Evolutionary conservation across 1,140 invertebrate genomes (phyloP).

Genomic region (Mamestra configurata): DNA sequence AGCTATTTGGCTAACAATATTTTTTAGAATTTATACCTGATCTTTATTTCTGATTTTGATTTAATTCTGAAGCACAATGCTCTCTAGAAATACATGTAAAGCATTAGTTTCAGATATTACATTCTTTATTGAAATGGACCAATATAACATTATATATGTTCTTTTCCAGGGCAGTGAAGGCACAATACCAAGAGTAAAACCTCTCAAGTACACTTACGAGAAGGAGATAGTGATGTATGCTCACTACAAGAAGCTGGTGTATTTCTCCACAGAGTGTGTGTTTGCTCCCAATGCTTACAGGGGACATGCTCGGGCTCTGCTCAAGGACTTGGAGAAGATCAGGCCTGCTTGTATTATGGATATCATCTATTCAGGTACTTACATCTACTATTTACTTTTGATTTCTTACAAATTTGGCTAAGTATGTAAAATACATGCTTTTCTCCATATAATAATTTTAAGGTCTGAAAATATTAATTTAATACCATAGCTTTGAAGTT

Average conservation of each 20-base stretch:
- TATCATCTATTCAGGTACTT: constrained; percentile 98
- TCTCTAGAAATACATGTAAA: too few species aligned
- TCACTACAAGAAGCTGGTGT: constrained; percentile 98
- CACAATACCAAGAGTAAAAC: constrained; percentile 97
- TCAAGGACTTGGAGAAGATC: constrained; percentile 99
- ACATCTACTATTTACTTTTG: too few species aligned
- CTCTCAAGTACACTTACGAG: constrained; percentile 99
- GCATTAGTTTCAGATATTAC: too few species aligned
- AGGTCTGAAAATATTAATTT: too few species aligned
- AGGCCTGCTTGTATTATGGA: constrained; percentile 98
- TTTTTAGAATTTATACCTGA: too few species aligned
- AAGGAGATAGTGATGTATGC: constrained; percentile 99
- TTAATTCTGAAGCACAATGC: too few species aligned
- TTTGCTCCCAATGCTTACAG: constrained; percentile 99
- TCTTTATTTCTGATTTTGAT: too few species aligned
- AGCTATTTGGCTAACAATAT: too few species aligned
- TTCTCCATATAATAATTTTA: too few species aligned
- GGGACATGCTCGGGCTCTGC: constrained; percentile 96
- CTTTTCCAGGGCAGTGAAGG: constrained; percentile 93
- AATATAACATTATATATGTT: constrained; percentile 42
- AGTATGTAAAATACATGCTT: too few species aligned
- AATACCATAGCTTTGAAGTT: too few species aligned
- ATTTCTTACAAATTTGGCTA: too few species aligned
- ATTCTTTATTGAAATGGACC: background rate
- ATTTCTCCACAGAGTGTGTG: constrained; percentile 99